These are phyloP conservation scores for Alauda arvensis DNA, from an alignment of 2,797 vertebrate genomes.

Conservation along the genomic window DNA sequence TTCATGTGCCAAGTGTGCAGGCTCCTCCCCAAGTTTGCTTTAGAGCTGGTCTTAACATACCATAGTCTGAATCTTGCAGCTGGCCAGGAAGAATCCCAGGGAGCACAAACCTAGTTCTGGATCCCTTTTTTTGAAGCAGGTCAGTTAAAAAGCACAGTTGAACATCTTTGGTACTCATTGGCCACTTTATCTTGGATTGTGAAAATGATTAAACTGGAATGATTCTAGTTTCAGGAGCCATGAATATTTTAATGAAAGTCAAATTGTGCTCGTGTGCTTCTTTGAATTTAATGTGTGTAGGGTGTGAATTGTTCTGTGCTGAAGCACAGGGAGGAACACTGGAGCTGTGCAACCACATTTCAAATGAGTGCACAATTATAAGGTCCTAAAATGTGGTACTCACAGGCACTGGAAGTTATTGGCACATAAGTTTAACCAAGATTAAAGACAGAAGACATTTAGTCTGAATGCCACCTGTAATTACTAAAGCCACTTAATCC, in stretches of 20 bases:
- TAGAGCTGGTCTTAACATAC: slow-evolving; percentile 29
- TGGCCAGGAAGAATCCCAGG: background rate
- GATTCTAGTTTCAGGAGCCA: background rate
- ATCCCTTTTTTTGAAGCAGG: background rate
- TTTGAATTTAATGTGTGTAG: background rate
- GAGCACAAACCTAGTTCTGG: background rate
- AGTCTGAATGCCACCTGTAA: slow-evolving; percentile 29
- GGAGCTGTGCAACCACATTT: background rate
- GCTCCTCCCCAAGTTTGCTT: slow-evolving; percentile 44
- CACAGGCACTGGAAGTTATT: background rate
- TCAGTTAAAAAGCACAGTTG: background rate
- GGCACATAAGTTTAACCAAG: background rate
- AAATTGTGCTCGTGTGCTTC: background rate
- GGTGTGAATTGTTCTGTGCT: background rate
- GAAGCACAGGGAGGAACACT: background rate
- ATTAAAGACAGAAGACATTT: background rate
- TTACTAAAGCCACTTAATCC: slow-evolving; percentile 26
- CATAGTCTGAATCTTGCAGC: background rate
- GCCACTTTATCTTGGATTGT: background rate
- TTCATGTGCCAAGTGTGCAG: slow-evolving; percentile 38
- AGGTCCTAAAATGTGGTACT: background rate
- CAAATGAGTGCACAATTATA: background rate
- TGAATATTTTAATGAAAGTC: background rate
- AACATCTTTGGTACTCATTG: background rate
- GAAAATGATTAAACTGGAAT: background rate